Percentiles rank a stretch among this genome's conserved stretches.
Conservation (phyloP, 2,888 invertebrate species). For the Melinaea menophilus region DNA sequence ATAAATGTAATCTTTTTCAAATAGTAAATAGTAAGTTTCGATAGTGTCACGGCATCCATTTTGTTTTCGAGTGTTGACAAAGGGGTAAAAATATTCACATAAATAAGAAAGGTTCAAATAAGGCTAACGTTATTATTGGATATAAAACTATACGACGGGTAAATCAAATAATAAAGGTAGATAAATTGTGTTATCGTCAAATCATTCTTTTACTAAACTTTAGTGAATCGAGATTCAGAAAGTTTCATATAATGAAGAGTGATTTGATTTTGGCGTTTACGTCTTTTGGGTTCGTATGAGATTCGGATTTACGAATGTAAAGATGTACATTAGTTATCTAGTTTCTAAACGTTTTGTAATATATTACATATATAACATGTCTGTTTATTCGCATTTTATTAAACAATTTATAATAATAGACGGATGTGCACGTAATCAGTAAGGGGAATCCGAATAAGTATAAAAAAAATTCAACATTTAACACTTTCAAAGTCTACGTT, state of each 20-base stretch:
- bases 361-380: no score
- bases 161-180: conserved; percentile 75
- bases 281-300: not conserved
- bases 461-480: no score
- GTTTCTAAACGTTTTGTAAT: no score
- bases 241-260: not conserved
- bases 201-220: conserved; percentile 57
- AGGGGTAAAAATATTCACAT: conserved; percentile 22
- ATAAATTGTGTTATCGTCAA: conserved; percentile 68
- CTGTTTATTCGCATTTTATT: no score
- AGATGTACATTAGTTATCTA: no score
- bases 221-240: conserved; percentile 36
- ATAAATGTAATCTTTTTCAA: not conserved
- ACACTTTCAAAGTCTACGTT: no score
- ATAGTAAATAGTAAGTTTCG: not conserved
- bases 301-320: no score
- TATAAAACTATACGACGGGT: conserved; percentile 65
- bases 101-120: conserved; percentile 41
- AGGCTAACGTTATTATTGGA: conserved; percentile 59
- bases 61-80: conserved; percentile 7
- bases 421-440: no score
- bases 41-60: not conserved
- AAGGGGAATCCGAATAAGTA: no score
- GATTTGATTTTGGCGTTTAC: not conserved
- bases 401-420: no score